Percentiles rank a stretch among this genome's conserved stretches.
Conservation (phyloP, 2,888 invertebrate genomes). For the Polymixis flavicincta region DNA sequence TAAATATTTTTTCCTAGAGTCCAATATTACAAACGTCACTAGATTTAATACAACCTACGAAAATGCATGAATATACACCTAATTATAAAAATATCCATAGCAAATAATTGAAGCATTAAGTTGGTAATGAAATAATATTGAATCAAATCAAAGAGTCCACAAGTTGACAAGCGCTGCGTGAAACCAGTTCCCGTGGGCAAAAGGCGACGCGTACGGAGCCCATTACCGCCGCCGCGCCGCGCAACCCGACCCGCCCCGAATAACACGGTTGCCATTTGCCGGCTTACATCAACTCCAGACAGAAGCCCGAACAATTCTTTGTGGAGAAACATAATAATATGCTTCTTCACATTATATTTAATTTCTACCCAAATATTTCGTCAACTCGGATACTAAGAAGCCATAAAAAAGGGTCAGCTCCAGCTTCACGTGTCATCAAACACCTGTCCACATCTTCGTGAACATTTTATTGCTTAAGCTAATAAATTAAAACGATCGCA, state of each 20-base stretch:
- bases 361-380: not conserved
- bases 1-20: constrained; percentile 81
- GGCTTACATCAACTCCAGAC: constrained; percentile 57
- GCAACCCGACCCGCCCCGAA: constrained; percentile 65
- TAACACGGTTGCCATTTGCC: constrained; percentile 66
- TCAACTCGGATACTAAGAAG: constrained; percentile 13
- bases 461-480: constrained; percentile 42
- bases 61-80: not conserved
- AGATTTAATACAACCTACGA: not conserved
- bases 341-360: not conserved
- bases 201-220: constrained; percentile 71
- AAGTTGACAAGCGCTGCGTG: constrained; percentile 69
- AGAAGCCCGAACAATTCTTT: constrained; percentile 45
- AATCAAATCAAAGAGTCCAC: constrained; percentile 64
- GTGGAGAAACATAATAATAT: constrained; percentile 5
- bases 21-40: constrained; percentile 65
- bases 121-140: constrained; percentile 64
- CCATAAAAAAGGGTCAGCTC: constrained; percentile 19
- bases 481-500: constrained; percentile 47
- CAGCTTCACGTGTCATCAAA: constrained; percentile 24
- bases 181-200: constrained; percentile 85
- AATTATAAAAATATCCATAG: not conserved
- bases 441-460: constrained; percentile 34
- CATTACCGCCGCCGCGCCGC: constrained; percentile 62
- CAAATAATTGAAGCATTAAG: constrained; percentile 31